These are phyloP conservation scores for Rhyacichthys aspro DNA, from an alignment of 2,797 vertebrate genomes.

Conservation along the genomic window DNA sequence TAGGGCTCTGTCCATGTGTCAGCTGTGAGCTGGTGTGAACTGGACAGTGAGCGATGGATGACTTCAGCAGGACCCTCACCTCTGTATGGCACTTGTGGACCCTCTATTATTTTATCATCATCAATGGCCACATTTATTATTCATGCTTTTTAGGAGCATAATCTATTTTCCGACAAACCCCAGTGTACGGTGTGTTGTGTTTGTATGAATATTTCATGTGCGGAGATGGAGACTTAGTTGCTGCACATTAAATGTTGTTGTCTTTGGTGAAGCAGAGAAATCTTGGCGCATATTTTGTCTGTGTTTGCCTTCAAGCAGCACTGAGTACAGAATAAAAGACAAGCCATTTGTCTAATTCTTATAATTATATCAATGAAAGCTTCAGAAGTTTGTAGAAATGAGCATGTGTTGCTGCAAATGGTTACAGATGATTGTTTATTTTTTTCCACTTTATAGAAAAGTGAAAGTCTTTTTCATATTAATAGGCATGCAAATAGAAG, in stretches of 20 bases:
- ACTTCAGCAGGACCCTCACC: constrained; percentile 21
- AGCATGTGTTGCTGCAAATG: neutral
- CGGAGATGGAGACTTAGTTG: constrained; percentile 34
- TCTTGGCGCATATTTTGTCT: constrained; percentile 21
- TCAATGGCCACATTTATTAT: constrained; percentile 48
- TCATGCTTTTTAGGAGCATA: constrained; percentile 35
- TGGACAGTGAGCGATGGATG: constrained; percentile 30
- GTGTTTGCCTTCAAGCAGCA: constrained; percentile 31
- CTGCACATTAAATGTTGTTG: constrained; percentile 39
- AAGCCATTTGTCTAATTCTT: constrained; percentile 38
- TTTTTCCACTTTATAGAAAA: constrained; percentile 18
- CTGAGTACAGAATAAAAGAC: constrained; percentile 33
- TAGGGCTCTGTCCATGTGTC: constrained; percentile 8
- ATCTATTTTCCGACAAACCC: constrained; percentile 36
- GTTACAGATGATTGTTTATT: constrained; percentile 31
- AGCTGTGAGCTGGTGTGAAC: too few relatives aligned
- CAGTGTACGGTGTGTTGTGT: constrained; percentile 44
- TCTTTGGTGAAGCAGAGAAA: constrained; percentile 17
- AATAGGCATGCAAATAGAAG: constrained; percentile 20
- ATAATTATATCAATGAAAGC: constrained; percentile 40
- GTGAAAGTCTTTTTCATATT: constrained; percentile 23
- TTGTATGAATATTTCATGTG: constrained; percentile 55
- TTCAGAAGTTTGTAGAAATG: constrained; percentile 27
- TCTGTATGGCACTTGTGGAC: constrained; percentile 21
- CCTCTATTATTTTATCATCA: constrained; percentile 36